Conservation (phyloP, 1,140 invertebrate genomes). For the Drosophila carrolli region DNA sequence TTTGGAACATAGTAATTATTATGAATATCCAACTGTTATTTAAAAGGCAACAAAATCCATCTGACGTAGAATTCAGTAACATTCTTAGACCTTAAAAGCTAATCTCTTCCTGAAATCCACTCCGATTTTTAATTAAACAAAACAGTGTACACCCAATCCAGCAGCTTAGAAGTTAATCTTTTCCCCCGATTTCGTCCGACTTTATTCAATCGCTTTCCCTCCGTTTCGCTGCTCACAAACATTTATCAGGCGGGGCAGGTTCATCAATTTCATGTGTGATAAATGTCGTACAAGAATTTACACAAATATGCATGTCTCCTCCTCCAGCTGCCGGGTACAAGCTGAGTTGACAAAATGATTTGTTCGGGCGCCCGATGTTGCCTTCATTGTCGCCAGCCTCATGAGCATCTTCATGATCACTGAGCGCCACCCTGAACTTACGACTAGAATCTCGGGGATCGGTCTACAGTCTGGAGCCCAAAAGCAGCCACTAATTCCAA, state of each 20-base stretch:
- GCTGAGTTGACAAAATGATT: constrained; percentile 73
- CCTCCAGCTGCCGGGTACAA: constrained; percentile 46
- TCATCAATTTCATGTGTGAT: constrained; percentile 75
- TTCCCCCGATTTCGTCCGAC: constrained; percentile 13
- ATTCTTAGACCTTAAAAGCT: too few species aligned
- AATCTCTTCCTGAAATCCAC: constrained; percentile 7
- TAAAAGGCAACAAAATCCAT: too few species aligned
- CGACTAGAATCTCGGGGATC: constrained; percentile 26
- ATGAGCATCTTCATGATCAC: constrained; percentile 32
- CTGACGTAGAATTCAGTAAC: too few species aligned
- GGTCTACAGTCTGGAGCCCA: constrained; percentile 51
- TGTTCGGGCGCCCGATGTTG: constrained; percentile 60
- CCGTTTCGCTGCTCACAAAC: constrained; percentile 9
- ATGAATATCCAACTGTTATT: too few species aligned
- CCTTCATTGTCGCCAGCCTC: constrained; percentile 19
- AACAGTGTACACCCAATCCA: constrained; percentile 18
- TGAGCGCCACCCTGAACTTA: constrained; percentile 80
- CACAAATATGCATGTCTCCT: constrained; percentile 59
- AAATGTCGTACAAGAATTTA: constrained; percentile 78
- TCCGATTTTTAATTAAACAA: constrained; percentile 3
- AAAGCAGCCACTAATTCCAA: constrained; percentile 79
- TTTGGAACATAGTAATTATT: too few species aligned
- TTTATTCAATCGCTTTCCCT: constrained; percentile 16
- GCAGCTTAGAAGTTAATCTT: constrained; percentile 24
- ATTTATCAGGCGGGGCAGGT: constrained; percentile 57